Base-by-base conservation (phyloP, 1,140 invertebrate species). In the Chymomyza costata region DNA sequence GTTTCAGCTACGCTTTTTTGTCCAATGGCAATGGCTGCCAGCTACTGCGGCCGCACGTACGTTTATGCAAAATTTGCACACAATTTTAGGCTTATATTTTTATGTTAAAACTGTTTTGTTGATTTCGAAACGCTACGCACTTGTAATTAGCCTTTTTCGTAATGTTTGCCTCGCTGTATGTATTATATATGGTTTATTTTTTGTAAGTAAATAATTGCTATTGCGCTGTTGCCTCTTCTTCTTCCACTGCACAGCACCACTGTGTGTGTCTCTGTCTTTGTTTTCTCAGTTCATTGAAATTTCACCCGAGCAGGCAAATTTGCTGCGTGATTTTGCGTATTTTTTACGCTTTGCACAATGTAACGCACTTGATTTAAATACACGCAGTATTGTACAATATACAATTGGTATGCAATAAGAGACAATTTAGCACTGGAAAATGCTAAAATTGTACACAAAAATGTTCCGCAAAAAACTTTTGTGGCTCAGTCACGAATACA, bases 271-370 rank as follows among this genome's bases (percentile, higher is more conserved):
- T 73, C 73, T 80, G 73, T 73, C 73, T 80, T 80, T 81, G 73
- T 80, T 80, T 76, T 80, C 71, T 80, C 73, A 80, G 73, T 68
- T 80, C 73, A 80, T 73, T 80, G 73, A 80, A 76, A 80, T 80
- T 80, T 80, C 73, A 80, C 73, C 74, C 73, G 55, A 65, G 64
- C 71, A 61, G 60, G 49, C 74, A 68, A 74, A 68, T 80, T 80
- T 55, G 56, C 67, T 58, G 61, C 18, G 54, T 39, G 67, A 65
- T 54, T 28, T 73, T 61, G 40, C 39, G 73, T 37, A 59, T 70
- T 45, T 66, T 59, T 80, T 73, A 80, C 68, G 67, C 56, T 19
- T 18, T 40, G 31, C 47, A 41, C 62, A 44, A 43, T 49, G 14
- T 28, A 55, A 59, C 43, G 67, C 59, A 61, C 63, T 60, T 56